Percentiles rank a stretch among this genome's conserved stretches.
These are phyloP conservation scores for Heliconius hortense DNA, from an alignment of 2,888 invertebrate genomes.

Conservation along the genomic window DNA sequence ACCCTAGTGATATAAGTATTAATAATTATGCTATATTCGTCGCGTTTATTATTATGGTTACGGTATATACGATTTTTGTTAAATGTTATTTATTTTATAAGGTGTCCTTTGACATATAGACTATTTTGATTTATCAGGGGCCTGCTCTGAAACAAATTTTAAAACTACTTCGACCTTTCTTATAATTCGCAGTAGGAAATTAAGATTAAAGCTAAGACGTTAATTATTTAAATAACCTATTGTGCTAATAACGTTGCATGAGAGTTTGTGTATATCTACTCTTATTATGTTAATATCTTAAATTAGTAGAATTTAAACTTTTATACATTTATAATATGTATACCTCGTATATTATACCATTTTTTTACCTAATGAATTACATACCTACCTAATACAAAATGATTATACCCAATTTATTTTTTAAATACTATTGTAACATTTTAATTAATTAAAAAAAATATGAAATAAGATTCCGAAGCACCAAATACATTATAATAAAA, in stretches of 20 bases:
- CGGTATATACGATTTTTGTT: conserved; percentile 21
- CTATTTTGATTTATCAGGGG: conserved; percentile 1
- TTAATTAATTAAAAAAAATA: conserved; percentile 20
- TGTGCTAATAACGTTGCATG: not conserved
- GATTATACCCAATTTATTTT: not conserved
- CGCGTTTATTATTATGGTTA: conserved; percentile 32
- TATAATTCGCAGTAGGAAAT: not conserved
- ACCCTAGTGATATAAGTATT: conserved; percentile 59
- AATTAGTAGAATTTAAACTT: conserved; percentile 16
- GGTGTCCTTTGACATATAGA: conserved; percentile 13
- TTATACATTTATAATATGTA: conserved; percentile 18
- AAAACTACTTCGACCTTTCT: not conserved
- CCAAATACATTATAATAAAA: conserved; percentile 29
- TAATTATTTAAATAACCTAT: conserved; percentile 1
- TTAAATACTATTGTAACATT: conserved; percentile 4
- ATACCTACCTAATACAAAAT: too few relatives aligned
- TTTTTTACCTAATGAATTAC: not conserved
- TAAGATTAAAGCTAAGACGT: not conserved
- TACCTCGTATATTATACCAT: not conserved
- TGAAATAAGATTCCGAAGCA: conserved; percentile 32
- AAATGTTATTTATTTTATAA: conserved; percentile 25
- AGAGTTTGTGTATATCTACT: conserved; percentile 1
- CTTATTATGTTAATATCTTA: not conserved
- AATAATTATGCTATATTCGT: conserved; percentile 32
- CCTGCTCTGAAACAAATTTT: conserved; percentile 4